Conservation (phyloP, 2,113 vertebrate genomes). For the Phainopepla nitens region DNA sequence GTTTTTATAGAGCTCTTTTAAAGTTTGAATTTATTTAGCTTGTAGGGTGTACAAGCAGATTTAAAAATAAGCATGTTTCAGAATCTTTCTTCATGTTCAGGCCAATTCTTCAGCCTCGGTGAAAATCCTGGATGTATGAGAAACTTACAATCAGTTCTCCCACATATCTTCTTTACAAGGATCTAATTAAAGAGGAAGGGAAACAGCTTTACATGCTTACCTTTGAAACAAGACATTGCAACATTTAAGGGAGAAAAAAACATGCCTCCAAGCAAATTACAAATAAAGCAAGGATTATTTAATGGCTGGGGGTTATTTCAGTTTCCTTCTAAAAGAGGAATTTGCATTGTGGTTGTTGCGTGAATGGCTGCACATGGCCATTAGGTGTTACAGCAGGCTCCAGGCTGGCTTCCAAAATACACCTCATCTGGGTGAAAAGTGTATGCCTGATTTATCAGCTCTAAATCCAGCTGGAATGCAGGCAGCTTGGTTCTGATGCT, state of each 20-base stretch:
- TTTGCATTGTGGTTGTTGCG: neutral
- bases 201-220: neutral
- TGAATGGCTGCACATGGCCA: neutral
- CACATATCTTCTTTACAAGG: neutral
- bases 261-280: neutral
- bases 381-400: neutral
- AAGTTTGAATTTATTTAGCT: neutral
- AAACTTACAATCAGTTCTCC: neutral
- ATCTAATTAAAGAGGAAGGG: slow-evolving; percentile 21
- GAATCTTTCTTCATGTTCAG: neutral
- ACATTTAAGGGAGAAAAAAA: neutral
- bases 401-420: neutral
- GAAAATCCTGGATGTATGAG: neutral
- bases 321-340: neutral
- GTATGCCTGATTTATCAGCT: neutral
- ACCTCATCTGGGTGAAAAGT: neutral
- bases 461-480: neutral
- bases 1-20: neutral
- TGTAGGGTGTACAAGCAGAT: neutral
- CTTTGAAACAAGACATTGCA: slow-evolving; percentile 6
- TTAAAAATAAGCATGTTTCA: neutral
- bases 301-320: neutral
- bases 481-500: neutral
- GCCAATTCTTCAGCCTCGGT: neutral
- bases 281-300: slow-evolving; percentile 2